A percentile compares a stretch with the other conserved stretches of the same genome.
Conservation (phyloP, 2,797 vertebrate genomes). For the Gallinago solitaria region DNA sequence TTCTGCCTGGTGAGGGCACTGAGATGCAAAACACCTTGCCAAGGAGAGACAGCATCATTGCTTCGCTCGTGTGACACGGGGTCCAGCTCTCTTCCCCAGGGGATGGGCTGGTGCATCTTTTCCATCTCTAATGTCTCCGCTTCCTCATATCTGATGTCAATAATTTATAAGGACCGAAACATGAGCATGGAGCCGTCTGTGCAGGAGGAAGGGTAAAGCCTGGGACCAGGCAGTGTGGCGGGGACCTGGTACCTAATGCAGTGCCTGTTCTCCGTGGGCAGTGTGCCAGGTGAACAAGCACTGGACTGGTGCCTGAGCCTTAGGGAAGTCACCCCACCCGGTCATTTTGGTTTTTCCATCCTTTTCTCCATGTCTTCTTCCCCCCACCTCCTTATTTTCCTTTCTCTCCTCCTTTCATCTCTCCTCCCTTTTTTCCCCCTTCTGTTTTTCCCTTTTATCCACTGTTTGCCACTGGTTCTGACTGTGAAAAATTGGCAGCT, state of each 20-base stretch:
- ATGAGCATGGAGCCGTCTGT: not conserved
- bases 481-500: not conserved
- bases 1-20: not conserved
- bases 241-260: not conserved
- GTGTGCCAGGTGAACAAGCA: not conserved
- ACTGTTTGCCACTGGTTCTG: not conserved
- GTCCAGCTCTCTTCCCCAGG: not conserved
- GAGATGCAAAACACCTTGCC: not conserved
- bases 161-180: slow-evolving; percentile 58
- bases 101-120: slow-evolving; percentile 21
- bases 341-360: not conserved
- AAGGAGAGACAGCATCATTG: not conserved
- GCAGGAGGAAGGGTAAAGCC: slow-evolving; percentile 9
- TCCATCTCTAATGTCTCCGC: slow-evolving; percentile 43
- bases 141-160: slow-evolving; percentile 45
- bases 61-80: not conserved
- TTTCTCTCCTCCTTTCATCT: not conserved
- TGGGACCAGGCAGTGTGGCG: not conserved
- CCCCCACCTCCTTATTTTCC: rapidly evolving
- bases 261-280: not conserved
- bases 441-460: not conserved
- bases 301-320: not conserved
- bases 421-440: not conserved
- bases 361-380: not conserved
- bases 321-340: not conserved